These are phyloP conservation scores for Xenentodon cancila DNA, from an alignment of 2,797 vertebrate species.

Conservation along the genomic window DNA sequence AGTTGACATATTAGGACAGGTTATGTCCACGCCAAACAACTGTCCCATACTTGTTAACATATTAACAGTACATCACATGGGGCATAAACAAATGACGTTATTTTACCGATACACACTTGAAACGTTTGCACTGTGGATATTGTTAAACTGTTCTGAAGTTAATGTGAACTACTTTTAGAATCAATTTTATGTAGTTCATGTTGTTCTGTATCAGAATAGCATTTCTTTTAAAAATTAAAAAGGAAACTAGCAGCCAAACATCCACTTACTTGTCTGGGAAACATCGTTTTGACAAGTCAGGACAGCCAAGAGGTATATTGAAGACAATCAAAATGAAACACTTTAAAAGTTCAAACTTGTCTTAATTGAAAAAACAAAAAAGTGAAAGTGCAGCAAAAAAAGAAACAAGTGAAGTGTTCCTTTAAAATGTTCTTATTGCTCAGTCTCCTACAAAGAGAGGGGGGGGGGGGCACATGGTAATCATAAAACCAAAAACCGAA, in stretches of 20 bases:
- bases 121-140: slow-evolving; percentile 66
- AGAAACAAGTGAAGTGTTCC: slow-evolving; percentile 66
- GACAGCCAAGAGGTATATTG: slow-evolving; percentile 81
- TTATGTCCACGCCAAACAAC: slow-evolving; percentile 48
- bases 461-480: slow-evolving; percentile 36
- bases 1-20: slow-evolving; percentile 30
- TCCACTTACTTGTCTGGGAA: slow-evolving; percentile 74
- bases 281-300: slow-evolving; percentile 74
- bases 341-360: slow-evolving; percentile 57
- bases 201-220: slow-evolving; percentile 64
- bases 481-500: slow-evolving; percentile 60
- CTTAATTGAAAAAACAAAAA: slow-evolving; percentile 61
- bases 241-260: slow-evolving; percentile 82
- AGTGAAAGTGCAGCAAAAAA: slow-evolving; percentile 71
- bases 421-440: slow-evolving; percentile 82
- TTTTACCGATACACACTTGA: slow-evolving; percentile 60
- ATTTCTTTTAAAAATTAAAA: slow-evolving; percentile 50
- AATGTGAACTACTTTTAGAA: slow-evolving; percentile 64
- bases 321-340: slow-evolving; percentile 72
- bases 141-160: slow-evolving; percentile 67
- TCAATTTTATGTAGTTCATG: slow-evolving; percentile 57
- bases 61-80: slow-evolving; percentile 68
- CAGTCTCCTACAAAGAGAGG: slow-evolving; percentile 67
- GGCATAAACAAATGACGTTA: slow-evolving; percentile 63
- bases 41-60: slow-evolving; percentile 47